Evolutionary conservation across 2,797 vertebrate species (phyloP).

Genomic region (Macropodus opercularis): DNA sequence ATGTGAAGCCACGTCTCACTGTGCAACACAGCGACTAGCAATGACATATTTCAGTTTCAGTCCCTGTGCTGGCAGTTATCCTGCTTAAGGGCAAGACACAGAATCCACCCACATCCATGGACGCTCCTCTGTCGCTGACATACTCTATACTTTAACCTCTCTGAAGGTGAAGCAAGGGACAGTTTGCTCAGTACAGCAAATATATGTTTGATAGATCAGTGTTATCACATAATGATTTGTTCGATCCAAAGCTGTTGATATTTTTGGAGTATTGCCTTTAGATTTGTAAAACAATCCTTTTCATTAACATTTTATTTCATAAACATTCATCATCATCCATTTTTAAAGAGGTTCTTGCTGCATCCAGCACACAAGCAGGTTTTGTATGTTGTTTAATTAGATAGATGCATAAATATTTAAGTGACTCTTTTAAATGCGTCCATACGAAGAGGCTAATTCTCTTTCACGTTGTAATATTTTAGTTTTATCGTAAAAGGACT

Average conservation of each 20-base stretch:
- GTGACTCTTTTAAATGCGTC: neutral
- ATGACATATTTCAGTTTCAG: constrained; percentile 20
- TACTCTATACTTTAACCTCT: neutral
- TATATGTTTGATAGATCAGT: neutral
- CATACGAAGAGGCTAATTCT: no score
- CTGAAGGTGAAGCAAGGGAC: neutral
- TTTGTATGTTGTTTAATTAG: neutral
- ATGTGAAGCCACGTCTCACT: constrained; percentile 9
- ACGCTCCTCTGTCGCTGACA: neutral
- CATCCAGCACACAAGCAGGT: neutral
- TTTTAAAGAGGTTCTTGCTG: no score
- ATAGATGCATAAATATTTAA: neutral
- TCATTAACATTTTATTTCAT: neutral
- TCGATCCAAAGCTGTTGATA: no score
- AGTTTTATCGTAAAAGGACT: neutral
- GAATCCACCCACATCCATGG: constrained; percentile 1
- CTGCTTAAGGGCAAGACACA: constrained; percentile 8
- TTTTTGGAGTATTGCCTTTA: no score
- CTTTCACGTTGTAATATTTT: no score
- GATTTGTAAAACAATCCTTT: no score
- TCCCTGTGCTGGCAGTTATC: constrained; percentile 12
- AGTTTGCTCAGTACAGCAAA: neutral
- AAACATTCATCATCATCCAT: neutral
- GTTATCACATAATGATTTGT: neutral
- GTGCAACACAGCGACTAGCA: constrained; percentile 15